phyloP scores from a whole-genome alignment of 2,888 invertebrate species.

The Spatulosminthurus flaviceps region DNA sequence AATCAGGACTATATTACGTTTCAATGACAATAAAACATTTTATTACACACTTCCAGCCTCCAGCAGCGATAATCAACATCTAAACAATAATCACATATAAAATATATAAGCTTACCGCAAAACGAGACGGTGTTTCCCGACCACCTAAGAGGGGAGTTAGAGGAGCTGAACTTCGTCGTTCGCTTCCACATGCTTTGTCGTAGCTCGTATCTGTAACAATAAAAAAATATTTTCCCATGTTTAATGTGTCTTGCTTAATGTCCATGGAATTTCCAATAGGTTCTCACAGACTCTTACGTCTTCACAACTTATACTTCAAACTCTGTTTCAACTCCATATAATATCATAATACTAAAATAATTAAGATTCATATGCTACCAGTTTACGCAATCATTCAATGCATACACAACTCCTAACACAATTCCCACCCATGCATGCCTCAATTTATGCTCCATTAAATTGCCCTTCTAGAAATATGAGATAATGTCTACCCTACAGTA shows the following conservation, averaged over 20 bases:
- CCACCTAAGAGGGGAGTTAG: constrained; percentile 80
- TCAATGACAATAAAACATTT: constrained; percentile 3
- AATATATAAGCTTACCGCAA: constrained; percentile 81
- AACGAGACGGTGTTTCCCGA: constrained; percentile 79
- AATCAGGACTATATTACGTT: neutral
- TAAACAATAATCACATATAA: no score
- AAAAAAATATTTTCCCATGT: neutral
- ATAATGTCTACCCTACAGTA: neutral
- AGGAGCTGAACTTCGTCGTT: constrained; percentile 79
- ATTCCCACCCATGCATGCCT: neutral
- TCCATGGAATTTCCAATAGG: neutral
- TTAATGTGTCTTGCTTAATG: neutral
- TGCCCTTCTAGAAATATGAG: neutral
- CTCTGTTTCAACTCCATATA: no score
- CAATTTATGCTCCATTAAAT: neutral
- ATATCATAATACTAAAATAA: no score
- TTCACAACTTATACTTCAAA: no score
- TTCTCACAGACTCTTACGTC: neutral
- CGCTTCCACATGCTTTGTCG: constrained; percentile 80
- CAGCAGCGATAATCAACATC: neutral
- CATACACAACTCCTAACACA: neutral
- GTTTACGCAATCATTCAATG: neutral
- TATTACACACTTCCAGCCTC: neutral
- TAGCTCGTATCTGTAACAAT: constrained; percentile 81
- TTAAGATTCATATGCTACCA: neutral